Evolutionary conservation across 1,140 invertebrate species (phyloP).

Genomic region (Drosophila bocqueti): DNA sequence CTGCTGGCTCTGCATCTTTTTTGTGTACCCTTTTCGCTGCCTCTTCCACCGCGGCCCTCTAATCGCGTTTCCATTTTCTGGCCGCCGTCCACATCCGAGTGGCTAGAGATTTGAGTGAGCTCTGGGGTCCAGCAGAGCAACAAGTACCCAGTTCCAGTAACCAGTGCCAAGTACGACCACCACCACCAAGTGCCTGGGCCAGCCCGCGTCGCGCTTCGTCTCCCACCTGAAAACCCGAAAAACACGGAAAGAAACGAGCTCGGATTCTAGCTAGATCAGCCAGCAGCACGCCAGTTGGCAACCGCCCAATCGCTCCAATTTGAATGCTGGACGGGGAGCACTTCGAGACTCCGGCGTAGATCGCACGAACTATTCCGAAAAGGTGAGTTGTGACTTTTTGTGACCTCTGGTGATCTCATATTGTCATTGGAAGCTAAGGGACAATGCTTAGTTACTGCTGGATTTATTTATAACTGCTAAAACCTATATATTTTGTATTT

Average conservation of each 20-base stretch:
- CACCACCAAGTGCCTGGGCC: constrained; percentile 16
- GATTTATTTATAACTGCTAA: not conserved
- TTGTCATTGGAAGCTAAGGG: not conserved
- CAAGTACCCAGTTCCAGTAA: constrained; percentile 42
- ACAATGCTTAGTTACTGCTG: not conserved
- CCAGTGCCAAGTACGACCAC: constrained; percentile 19
- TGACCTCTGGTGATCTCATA: constrained; percentile 13
- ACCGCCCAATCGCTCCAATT: constrained; percentile 49
- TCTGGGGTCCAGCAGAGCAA: constrained; percentile 41
- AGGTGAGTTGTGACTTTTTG: constrained; percentile 33
- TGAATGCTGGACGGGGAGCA: constrained; percentile 24
- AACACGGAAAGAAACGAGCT: constrained; percentile 46
- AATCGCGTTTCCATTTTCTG: constrained; percentile 77
- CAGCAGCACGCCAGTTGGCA: constrained; percentile 35
- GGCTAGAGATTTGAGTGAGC: constrained; percentile 22
- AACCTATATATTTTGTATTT: no score
- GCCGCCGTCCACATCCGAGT: constrained; percentile 37
- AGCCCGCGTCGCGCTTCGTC: constrained; percentile 26
- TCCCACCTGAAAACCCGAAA: constrained; percentile 38
- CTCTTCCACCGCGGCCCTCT: constrained; percentile 40
- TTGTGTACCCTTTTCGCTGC: constrained; percentile 56
- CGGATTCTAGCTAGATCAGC: constrained; percentile 62
- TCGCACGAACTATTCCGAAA: constrained; percentile 6
- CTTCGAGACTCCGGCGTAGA: constrained; percentile 14
- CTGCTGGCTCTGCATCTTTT: constrained; percentile 69